These are phyloP conservation scores for Drosophila monieri DNA, from an alignment of 2,888 invertebrate genomes.

Conservation along the genomic window DNA sequence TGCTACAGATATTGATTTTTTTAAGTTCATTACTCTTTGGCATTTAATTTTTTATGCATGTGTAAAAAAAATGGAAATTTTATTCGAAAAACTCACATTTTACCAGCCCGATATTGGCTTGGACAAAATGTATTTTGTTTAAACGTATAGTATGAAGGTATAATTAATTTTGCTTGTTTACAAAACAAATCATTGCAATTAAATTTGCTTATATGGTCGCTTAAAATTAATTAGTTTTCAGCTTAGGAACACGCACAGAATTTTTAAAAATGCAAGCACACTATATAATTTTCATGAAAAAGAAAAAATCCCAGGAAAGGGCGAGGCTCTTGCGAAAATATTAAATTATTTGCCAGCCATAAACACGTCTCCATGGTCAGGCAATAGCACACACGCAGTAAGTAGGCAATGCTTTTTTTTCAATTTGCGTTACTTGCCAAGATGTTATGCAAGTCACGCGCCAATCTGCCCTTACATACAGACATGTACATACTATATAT, in stretches of 20 bases:
- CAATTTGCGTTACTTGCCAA: conserved; percentile 61
- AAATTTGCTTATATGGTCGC: background rate
- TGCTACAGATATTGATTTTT: background rate
- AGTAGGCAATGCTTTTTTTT: conserved; percentile 70
- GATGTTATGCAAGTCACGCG: conserved; percentile 71
- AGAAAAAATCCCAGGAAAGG: background rate
- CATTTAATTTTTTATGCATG: background rate
- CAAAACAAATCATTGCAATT: too few relatives aligned
- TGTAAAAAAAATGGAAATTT: background rate
- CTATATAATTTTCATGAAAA: background rate
- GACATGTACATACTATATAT: conserved; percentile 11
- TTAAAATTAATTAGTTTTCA: conserved; percentile 17
- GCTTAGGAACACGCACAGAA: conserved; percentile 7
- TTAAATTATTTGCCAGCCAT: conserved; percentile 38
- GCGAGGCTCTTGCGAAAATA: conserved; percentile 12
- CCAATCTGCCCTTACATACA: conserved; percentile 30
- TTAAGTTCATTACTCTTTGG: background rate
- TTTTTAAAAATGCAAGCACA: conserved; percentile 12
- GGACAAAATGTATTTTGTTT: too few relatives aligned
- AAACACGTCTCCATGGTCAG: conserved; percentile 32
- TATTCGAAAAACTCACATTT: background rate
- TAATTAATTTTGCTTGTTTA: too few relatives aligned
- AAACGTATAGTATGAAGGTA: too few relatives aligned
- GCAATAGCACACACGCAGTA: conserved; percentile 42
- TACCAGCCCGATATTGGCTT: too few relatives aligned